Conservation (phyloP, 2,797 vertebrate species). For the Halcyon badia region DNA sequence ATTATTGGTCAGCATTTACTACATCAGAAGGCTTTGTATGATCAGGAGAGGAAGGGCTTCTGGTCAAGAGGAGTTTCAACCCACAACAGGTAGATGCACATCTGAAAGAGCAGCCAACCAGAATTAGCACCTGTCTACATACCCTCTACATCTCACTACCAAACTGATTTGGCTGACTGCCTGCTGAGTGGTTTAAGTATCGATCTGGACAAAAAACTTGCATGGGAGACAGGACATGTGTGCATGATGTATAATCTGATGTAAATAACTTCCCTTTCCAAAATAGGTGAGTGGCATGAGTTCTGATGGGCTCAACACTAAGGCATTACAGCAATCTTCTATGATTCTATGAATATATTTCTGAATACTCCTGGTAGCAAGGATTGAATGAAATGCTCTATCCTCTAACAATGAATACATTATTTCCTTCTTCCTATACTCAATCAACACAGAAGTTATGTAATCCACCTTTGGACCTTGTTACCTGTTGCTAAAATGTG, state of each 20-base stretch:
- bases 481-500: neutral
- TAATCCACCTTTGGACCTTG: neutral
- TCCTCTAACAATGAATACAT: neutral
- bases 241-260: neutral
- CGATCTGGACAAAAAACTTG: neutral
- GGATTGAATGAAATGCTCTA: neutral
- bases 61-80: neutral
- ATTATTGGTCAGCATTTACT: neutral
- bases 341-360: neutral
- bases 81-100: neutral
- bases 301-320: neutral
- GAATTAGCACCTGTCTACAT: neutral
- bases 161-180: neutral
- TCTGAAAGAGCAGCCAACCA: neutral
- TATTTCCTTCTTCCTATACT: neutral
- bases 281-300: neutral
- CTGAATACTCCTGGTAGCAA: neutral
- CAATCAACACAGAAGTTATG: neutral
- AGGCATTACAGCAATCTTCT: neutral
- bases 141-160: neutral
- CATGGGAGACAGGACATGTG: rapidly evolving
- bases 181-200: neutral
- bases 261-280: neutral
- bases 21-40: neutral
- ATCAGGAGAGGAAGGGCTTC: neutral